phyloP scores from a whole-genome alignment of 2,797 vertebrate species.

The Sparus aurata region DNA sequence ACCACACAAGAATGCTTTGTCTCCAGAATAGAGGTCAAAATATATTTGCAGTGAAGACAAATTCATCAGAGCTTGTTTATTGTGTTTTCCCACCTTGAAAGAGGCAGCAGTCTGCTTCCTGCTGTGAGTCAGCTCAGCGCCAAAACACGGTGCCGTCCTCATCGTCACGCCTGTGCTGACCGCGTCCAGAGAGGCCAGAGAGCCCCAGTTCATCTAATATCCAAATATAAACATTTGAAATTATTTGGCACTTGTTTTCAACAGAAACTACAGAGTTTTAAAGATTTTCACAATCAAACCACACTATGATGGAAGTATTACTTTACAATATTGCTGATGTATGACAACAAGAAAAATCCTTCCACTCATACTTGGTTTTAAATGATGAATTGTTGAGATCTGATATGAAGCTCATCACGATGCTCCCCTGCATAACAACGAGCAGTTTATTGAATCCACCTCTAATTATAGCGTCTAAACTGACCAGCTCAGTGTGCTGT shows the following conservation, averaged over 20 bases:
- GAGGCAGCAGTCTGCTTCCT: conserved; percentile 23
- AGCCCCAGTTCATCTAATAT: neutral
- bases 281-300: neutral
- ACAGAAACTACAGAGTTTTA: neutral
- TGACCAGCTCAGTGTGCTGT: conserved; percentile 52
- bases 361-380: neutral
- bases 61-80: neutral
- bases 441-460: conserved; percentile 51
- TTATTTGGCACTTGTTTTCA: neutral
- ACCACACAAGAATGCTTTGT: conserved; percentile 16
- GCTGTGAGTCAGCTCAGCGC: conserved; percentile 12
- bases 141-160: conserved; percentile 8
- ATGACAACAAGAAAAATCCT: neutral
- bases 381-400: neutral
- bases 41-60: neutral
- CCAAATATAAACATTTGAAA: neutral
- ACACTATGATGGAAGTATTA: neutral
- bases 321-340: neutral
- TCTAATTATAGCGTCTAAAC: conserved; percentile 64
- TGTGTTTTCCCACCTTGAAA: conserved; percentile 6
- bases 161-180: neutral
- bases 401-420: conserved; percentile 17
- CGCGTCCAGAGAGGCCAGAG: neutral
- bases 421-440: conserved; percentile 47
- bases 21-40: conserved; percentile 14